A percentile compares a stretch with the other conserved stretches of the same genome.
phyloP scores from a whole-genome alignment of 2,113 vertebrate species.

The Thinocorus orbignyianus region DNA sequence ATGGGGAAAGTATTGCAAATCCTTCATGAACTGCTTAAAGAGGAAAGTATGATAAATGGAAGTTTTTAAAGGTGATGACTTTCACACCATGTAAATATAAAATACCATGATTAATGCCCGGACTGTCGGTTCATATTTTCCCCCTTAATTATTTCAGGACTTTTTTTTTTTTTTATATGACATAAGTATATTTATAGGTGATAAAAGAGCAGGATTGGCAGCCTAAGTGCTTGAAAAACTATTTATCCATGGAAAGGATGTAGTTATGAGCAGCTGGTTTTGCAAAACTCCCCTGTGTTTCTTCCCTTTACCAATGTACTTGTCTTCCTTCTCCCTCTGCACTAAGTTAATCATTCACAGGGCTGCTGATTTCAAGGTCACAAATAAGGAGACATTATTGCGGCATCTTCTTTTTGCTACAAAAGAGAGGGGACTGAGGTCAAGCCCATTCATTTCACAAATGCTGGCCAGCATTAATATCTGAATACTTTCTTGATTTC shows the following conservation, averaged over 20 bases:
- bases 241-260: not conserved
- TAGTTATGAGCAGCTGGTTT: not conserved
- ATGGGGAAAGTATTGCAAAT: not conserved
- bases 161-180: not conserved
- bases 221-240: not conserved
- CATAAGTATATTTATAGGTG: not conserved
- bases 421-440: not conserved
- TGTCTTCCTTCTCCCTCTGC: not conserved
- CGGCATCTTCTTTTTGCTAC: not conserved
- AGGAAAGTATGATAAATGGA: not conserved
- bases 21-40: not conserved
- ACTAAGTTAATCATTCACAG: not conserved
- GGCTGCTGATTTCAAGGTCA: not conserved
- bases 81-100: not conserved
- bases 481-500: slow-evolving; percentile 27
- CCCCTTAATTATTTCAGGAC: slow-evolving; percentile 9
- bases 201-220: not conserved
- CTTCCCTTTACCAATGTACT: not conserved
- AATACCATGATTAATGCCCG: not conserved
- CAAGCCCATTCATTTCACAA: slow-evolving; percentile 51
- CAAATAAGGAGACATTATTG: not conserved
- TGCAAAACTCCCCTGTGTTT: not conserved
- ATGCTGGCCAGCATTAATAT: not conserved
- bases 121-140: not conserved
- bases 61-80: not conserved